Percentiles rank a stretch among this genome's conserved stretches.
Conservation (phyloP, 2,113 vertebrate species). For the Papio anubis region DNA sequence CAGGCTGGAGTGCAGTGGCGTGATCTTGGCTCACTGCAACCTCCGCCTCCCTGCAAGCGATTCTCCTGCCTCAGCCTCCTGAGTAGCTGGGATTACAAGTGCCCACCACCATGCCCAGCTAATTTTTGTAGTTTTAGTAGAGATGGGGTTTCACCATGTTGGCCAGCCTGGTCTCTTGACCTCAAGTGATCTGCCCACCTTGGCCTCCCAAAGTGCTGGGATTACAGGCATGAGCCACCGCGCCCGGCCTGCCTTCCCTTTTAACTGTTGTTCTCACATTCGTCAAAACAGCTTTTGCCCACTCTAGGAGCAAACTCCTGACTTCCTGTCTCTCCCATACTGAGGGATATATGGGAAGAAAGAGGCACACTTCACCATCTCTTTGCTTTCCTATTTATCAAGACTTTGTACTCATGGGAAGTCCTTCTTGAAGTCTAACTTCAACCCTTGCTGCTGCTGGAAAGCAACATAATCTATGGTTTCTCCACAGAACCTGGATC, state of each 20-base stretch:
- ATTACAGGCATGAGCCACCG: too few species aligned
- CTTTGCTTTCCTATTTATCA: neutral
- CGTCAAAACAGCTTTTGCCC: neutral
- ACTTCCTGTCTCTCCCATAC: neutral
- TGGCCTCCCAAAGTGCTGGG: too few species aligned
- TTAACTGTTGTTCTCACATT: neutral
- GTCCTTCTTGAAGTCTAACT: neutral
- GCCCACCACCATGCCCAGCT: too few species aligned
- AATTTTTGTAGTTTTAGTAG: too few species aligned
- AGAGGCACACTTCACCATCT: neutral
- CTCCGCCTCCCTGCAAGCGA: too few species aligned
- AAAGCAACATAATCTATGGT: neutral
- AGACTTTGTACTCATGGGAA: neutral
- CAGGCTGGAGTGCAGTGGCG: too few species aligned
- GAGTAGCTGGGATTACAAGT: too few species aligned
- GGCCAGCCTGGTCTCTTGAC: too few species aligned
- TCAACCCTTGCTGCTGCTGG: neutral
- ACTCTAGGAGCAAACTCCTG: neutral
- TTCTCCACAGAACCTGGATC: slow-evolving; percentile 88
- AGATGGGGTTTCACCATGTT: too few species aligned
- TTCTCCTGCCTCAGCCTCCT: too few species aligned
- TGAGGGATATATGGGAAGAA: neutral
- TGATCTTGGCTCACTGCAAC: too few species aligned
- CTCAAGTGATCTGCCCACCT: too few species aligned
- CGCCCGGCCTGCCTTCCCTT: neutral